phyloP scores from a whole-genome alignment of 1,140 invertebrate species.

The Drosophila pseudoananassae region DNA sequence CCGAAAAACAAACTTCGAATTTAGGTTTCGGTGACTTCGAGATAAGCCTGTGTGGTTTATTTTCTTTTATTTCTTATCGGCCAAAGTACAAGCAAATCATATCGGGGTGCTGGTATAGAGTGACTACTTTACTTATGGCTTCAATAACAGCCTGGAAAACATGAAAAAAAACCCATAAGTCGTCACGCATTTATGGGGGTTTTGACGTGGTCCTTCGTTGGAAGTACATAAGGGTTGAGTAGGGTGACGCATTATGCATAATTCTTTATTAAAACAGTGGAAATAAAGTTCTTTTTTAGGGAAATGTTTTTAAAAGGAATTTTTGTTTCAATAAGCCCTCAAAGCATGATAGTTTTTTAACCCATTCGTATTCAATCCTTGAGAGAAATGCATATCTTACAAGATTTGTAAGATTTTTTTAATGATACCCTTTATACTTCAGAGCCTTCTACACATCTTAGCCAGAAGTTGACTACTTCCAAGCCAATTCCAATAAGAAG shows the following conservation, averaged over 20 bases:
- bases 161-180: background rate
- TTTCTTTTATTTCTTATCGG: conserved; percentile 15
- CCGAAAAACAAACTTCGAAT: conserved; percentile 24
- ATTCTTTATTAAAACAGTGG: no score
- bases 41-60: conserved; percentile 22
- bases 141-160: conserved; percentile 33
- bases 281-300: no score
- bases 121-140: conserved; percentile 29
- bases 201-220: conserved; percentile 2
- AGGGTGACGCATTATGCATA: background rate
- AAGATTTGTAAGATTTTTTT: no score
- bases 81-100: conserved; percentile 17
- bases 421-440: no score
- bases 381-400: no score
- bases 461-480: no score
- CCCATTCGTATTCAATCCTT: no score
- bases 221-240: background rate
- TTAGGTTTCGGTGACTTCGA: conserved; percentile 20
- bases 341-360: no score
- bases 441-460: no score
- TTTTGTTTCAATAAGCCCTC: no score
- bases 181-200: conserved; percentile 6
- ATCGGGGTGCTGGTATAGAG: conserved; percentile 5
- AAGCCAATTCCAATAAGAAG: no score
- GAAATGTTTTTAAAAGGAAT: no score